Percentiles rank a stretch among this genome's conserved stretches.
Conservation (phyloP, 2,888 invertebrate species). For the Hirtodrosophila histrioides region DNA sequence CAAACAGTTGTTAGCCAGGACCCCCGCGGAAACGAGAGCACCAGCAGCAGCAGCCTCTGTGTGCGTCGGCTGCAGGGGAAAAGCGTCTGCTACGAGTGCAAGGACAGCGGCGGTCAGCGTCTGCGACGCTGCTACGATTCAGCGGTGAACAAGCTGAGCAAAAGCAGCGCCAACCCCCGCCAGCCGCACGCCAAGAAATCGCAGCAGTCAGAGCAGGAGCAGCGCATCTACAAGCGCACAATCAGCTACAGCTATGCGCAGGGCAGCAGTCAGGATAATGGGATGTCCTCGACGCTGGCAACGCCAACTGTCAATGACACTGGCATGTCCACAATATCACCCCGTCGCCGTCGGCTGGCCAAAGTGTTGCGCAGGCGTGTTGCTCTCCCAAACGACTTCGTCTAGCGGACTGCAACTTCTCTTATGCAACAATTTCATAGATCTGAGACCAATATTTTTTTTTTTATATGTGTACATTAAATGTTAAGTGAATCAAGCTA, state of each 20-base stretch:
- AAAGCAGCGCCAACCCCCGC: constrained; percentile 7
- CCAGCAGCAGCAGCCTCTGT: constrained; percentile 60
- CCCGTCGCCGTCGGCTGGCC: constrained; percentile 1
- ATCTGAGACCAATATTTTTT: background rate
- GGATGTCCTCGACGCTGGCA: background rate
- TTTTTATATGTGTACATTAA: no score
- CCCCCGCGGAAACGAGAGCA: no score
- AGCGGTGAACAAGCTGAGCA: constrained; percentile 16
- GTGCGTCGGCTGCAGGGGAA: constrained; percentile 49
- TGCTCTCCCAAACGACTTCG: background rate
- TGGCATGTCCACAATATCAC: background rate
- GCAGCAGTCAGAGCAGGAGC: constrained; percentile 54
- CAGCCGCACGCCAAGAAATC: constrained; percentile 21
- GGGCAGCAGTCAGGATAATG: constrained; percentile 16
- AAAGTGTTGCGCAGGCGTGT: constrained; percentile 22
- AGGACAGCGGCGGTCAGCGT: constrained; percentile 55
- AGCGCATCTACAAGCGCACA: constrained; percentile 79
- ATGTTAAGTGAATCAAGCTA: no score
- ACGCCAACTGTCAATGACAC: background rate
- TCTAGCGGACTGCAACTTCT: no score
- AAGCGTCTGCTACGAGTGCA: constrained; percentile 77
- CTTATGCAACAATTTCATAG: no score
- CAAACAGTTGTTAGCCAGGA: background rate
- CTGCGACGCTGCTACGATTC: constrained; percentile 71
- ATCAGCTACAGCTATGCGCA: constrained; percentile 69